These are phyloP conservation scores for Vespertilio murinus DNA, from an alignment of 2,797 vertebrate species.

Conservation along the genomic window DNA sequence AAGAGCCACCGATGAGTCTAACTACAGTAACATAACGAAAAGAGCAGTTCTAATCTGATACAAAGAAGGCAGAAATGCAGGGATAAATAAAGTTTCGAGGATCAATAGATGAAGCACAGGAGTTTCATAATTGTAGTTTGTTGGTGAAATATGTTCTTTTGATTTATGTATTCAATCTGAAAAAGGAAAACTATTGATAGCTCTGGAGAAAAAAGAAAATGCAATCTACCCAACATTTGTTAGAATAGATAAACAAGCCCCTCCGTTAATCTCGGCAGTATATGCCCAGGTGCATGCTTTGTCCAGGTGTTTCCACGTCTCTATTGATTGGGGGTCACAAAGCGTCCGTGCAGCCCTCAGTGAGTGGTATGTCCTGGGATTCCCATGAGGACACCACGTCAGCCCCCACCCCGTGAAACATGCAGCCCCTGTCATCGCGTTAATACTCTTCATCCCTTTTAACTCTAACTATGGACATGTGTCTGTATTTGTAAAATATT, in stretches of 20 bases:
- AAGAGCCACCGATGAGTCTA: background rate
- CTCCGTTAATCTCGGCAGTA: slow-evolving; percentile 42
- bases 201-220: slow-evolving; percentile 55
- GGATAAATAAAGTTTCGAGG: background rate
- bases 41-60: background rate
- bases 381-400: background rate
- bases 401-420: background rate
- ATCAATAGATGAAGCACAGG: slow-evolving; percentile 17
- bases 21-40: background rate
- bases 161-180: slow-evolving; percentile 62
- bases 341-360: background rate
- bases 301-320: background rate
- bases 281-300: background rate
- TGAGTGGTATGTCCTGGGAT: background rate
- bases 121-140: slow-evolving; percentile 4
- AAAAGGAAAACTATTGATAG: slow-evolving; percentile 51
- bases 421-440: background rate
- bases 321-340: background rate
- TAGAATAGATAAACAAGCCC: slow-evolving; percentile 50
- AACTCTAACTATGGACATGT: background rate
- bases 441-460: background rate
- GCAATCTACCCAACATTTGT: slow-evolving; percentile 31
- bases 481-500: background rate
- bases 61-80: slow-evolving; percentile 19
- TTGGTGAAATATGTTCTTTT: slow-evolving; percentile 50